Conservation (phyloP, 2,113 vertebrate genomes). For the Notarius quadriscutis region DNA sequence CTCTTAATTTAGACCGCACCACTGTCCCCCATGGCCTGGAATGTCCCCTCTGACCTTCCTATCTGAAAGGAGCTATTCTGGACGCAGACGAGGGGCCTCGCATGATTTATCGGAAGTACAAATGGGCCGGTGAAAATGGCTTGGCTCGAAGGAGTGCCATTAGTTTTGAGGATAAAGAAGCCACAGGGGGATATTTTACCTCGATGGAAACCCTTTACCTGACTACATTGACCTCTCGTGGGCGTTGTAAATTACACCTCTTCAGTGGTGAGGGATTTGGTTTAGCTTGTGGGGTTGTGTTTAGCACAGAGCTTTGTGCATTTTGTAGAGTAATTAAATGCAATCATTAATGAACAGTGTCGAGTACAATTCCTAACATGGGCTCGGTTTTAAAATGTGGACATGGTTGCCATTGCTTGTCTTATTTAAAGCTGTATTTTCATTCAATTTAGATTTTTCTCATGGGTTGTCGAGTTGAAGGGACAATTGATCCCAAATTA, state of each 20-base stretch:
- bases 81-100: constrained; percentile 58
- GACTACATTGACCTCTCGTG: constrained; percentile 45
- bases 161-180: constrained; percentile 60
- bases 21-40: constrained; percentile 72
- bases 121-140: constrained; percentile 61
- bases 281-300: constrained; percentile 24
- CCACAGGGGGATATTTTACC: constrained; percentile 56
- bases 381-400: not conserved
- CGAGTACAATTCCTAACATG: not conserved
- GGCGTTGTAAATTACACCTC: constrained; percentile 43
- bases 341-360: not conserved
- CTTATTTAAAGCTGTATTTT: not conserved
- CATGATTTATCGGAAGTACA: constrained; percentile 68
- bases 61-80: constrained; percentile 73
- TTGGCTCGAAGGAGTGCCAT: constrained; percentile 37
- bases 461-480: no score
- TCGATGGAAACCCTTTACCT: constrained; percentile 37
- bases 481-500: not conserved
- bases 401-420: not conserved
- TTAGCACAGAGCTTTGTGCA: not conserved
- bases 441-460: not conserved
- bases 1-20: constrained; percentile 74
- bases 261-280: constrained; percentile 32
- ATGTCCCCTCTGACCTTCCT: constrained; percentile 73
- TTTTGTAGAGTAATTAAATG: constrained; percentile 20